These are phyloP conservation scores for Macropodus opercularis DNA, from an alignment of 2,797 vertebrate genomes.

Conservation along the genomic window DNA sequence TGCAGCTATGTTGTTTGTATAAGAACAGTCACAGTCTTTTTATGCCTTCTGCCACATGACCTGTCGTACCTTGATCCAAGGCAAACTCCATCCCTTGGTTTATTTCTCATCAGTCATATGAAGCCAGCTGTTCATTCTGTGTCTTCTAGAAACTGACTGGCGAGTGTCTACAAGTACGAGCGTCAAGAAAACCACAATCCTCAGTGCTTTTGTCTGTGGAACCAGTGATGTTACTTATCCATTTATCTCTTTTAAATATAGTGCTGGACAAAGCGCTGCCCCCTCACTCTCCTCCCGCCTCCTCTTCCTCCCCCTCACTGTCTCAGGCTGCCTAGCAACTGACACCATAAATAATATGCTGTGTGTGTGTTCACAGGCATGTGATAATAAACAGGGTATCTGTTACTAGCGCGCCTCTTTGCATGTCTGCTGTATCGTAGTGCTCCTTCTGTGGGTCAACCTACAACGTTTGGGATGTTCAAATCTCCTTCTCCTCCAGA, in stretches of 20 bases:
- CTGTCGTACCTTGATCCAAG: background rate
- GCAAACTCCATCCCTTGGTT: conserved; percentile 5
- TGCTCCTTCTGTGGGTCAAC: conserved; percentile 6
- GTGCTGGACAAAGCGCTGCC: conserved; percentile 55
- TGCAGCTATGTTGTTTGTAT: background rate
- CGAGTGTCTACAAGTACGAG: background rate
- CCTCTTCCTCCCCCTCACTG: conserved; percentile 53
- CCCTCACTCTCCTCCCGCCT: conserved; percentile 44
- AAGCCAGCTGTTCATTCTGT: background rate
- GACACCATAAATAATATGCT: conserved; percentile 71
- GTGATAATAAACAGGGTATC: conserved; percentile 53
- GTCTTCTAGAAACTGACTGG: background rate
- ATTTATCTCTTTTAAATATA: conserved; percentile 58
- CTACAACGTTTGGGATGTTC: conserved; percentile 29
- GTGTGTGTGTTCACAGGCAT: conserved; percentile 37
- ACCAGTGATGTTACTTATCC: conserved; percentile 9
- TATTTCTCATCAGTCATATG: conserved; percentile 8
- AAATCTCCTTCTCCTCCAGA: conserved; percentile 35
- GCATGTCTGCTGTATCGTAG: conserved; percentile 20
- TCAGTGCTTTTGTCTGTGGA: background rate
- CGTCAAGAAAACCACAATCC: background rate
- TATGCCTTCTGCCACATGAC: background rate
- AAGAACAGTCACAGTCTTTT: background rate
- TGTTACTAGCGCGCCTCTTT: conserved; percentile 30
- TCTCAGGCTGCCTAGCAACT: conserved; percentile 74